phyloP scores from a whole-genome alignment of 2,113 vertebrate genomes.

The Podiceps cristatus region DNA sequence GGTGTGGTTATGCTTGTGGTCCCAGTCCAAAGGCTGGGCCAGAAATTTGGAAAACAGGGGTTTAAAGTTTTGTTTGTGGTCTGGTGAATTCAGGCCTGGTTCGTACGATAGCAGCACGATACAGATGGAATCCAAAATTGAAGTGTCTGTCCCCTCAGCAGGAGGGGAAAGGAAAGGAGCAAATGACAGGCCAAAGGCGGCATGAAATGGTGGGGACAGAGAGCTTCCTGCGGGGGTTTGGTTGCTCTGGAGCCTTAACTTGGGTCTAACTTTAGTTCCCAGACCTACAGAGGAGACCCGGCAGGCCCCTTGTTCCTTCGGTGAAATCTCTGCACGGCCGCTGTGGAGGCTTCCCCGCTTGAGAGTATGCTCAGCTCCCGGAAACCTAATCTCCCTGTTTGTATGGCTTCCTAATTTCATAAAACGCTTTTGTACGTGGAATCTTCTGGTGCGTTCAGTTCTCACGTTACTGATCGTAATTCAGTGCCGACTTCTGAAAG shows the following conservation, averaged over 20 bases:
- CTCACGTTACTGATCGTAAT: not conserved
- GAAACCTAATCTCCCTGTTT: not conserved
- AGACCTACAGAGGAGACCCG: too few relatives aligned
- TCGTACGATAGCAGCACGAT: rapidly evolving
- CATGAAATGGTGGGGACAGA: rapidly evolving
- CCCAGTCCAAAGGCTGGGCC: not conserved
- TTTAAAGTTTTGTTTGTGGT: not conserved
- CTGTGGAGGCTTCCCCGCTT: rapidly evolving
- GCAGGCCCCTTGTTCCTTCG: rapidly evolving
- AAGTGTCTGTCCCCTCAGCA: too few relatives aligned
- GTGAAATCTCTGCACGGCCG: rapidly evolving
- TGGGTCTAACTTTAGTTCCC: too few relatives aligned
- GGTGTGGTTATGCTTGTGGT: not conserved
- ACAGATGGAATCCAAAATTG: not conserved
- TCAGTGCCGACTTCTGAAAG: not conserved
- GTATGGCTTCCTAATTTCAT: not conserved
- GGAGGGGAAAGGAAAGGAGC: not conserved
- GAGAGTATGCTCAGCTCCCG: not conserved
- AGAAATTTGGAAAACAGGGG: not conserved
- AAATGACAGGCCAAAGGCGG: not conserved
- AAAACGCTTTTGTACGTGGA: not conserved
- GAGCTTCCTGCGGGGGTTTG: not conserved
- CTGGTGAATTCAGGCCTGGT: not conserved
- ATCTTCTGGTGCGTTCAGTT: not conserved
- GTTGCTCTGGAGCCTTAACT: not conserved